Percentiles rank a stretch among this genome's conserved stretches.
Evolutionary conservation across 2,113 vertebrate genomes (phyloP).

Genomic region (Lycocorax pyrrhopterus): DNA sequence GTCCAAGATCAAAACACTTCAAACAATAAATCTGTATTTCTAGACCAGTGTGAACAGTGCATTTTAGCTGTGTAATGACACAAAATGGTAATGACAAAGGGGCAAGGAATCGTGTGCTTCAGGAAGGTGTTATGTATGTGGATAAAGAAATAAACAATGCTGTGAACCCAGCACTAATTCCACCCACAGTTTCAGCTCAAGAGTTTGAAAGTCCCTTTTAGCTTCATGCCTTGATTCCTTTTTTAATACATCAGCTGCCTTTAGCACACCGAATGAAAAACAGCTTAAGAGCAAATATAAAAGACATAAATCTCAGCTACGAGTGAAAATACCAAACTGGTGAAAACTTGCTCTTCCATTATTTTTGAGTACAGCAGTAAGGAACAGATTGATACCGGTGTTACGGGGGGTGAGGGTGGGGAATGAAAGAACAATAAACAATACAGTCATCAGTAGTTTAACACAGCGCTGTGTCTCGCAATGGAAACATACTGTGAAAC

Average conservation of each 20-base stretch:
- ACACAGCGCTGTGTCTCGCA: conserved; percentile 57
- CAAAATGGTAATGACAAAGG: not conserved
- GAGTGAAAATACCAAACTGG: not conserved
- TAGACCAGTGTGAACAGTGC: not conserved
- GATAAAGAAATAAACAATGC: conserved; percentile 33
- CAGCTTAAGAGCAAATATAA: not conserved
- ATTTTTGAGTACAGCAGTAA: not conserved
- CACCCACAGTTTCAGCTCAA: not conserved
- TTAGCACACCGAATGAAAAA: not conserved
- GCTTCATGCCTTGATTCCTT: not conserved
- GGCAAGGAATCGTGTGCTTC: not conserved
- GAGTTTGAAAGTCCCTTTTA: not conserved
- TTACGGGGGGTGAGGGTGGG: not conserved
- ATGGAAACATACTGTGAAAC: conserved; percentile 74
- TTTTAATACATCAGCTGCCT: not conserved
- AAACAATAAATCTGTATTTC: not conserved
- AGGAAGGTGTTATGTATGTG: not conserved
- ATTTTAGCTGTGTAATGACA: not conserved
- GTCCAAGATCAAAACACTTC: not conserved
- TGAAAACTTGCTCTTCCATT: not conserved
- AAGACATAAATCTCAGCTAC: not conserved
- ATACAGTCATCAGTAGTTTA: conserved; percentile 52
- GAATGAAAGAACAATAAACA: conserved; percentile 66
- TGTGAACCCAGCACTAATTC: conserved; percentile 4
- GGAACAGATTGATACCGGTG: conserved; percentile 2